A percentile compares a stretch with the other conserved stretches of the same genome.
Conservation (phyloP, 1,140 invertebrate genomes). For the Metopolophium dirhodum region DNA sequence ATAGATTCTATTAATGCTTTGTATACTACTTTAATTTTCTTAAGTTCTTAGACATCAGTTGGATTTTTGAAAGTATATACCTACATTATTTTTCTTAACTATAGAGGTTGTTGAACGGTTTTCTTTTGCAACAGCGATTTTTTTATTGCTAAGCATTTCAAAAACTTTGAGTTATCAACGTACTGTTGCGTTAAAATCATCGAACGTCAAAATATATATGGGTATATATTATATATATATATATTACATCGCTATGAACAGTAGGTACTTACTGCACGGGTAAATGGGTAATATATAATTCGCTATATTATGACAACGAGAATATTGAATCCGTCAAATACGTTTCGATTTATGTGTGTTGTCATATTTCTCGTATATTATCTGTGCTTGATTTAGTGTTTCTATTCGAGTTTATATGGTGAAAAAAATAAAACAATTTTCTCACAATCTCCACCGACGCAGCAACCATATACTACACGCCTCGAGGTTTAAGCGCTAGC, state of each 20-base stretch:
- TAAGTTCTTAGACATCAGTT: too few relatives aligned
- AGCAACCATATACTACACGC: background rate
- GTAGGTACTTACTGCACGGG: too few relatives aligned
- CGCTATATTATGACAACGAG: background rate
- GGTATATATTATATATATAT: background rate
- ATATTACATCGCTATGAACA: background rate
- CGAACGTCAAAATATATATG: background rate
- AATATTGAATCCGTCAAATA: slow-evolving; percentile 16
- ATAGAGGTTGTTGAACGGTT: too few relatives aligned
- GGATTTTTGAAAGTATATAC: background rate
- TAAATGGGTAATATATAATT: background rate
- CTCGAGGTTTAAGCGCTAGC: background rate
- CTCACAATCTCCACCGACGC: background rate
- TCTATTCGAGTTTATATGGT: background rate
- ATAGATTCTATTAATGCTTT: too few relatives aligned
- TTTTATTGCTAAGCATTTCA: background rate
- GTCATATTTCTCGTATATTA: background rate
- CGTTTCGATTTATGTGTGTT: background rate
- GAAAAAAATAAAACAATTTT: background rate
- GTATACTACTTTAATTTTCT: too few relatives aligned
- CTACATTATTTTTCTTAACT: background rate
- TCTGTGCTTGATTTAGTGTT: background rate
- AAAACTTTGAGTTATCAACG: background rate
- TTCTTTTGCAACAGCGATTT: background rate
- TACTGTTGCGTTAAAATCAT: background rate